phyloP scores from a whole-genome alignment of 1,140 invertebrate species.

The Trachelipus rathkii region DNA sequence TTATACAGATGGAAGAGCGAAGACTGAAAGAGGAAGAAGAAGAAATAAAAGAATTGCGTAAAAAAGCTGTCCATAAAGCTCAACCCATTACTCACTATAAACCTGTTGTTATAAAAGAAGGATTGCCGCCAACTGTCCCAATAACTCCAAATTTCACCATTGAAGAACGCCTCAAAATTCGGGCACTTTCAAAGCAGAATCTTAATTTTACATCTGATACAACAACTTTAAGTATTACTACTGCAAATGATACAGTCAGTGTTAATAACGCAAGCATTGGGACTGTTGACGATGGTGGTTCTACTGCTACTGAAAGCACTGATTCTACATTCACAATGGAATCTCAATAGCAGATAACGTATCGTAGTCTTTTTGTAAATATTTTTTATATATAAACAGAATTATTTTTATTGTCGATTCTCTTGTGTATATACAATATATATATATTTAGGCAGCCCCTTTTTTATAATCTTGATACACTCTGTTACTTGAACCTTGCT shows the following conservation, averaged over 20 bases:
- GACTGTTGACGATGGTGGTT: too few relatives aligned
- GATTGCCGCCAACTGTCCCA: background rate
- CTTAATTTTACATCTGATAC: background rate
- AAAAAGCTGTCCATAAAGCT: constrained; percentile 52
- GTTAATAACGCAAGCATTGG: too few relatives aligned
- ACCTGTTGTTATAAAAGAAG: constrained; percentile 37
- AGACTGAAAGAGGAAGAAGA: constrained; percentile 48
- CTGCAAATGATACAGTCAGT: background rate
- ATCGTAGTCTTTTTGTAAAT: too few relatives aligned
- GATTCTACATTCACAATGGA: too few relatives aligned
- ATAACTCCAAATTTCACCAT: background rate
- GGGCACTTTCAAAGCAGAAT: background rate
- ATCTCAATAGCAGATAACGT: too few relatives aligned
- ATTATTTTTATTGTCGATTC: too few relatives aligned
- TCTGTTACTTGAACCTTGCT: too few relatives aligned
- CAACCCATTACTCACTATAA: constrained; percentile 52
- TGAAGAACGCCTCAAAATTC: background rate
- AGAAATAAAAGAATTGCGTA: constrained; percentile 49
- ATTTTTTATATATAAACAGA: too few relatives aligned
- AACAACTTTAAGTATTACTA: background rate
- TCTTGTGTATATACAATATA: too few relatives aligned
- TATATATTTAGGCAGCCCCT: too few relatives aligned
- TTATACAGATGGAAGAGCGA: constrained; percentile 39
- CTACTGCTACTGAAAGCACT: too few relatives aligned
- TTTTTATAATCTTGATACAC: too few relatives aligned